Evolutionary conservation across 2,888 invertebrate species (phyloP), one percentile per base, ranked within the genome.

Genomic region (Unio pictorum): DNA sequence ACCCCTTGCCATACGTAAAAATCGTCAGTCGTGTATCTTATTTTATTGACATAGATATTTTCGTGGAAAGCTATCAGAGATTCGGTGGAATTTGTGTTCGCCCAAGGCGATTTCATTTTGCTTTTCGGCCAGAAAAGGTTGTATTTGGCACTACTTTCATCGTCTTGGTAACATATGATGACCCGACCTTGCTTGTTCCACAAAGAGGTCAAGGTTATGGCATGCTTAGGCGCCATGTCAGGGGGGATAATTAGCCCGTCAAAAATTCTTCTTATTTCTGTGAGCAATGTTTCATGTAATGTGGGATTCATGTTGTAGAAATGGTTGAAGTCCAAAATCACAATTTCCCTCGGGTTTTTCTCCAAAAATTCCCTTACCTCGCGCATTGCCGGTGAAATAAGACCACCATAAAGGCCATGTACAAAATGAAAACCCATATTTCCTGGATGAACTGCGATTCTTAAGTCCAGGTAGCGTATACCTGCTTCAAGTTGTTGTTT

Each of bases 301-400:
- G 89, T 86, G 0, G 91, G 89, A 5, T 91, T 91, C 88, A 96
- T 93, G 0, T 92, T 92, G 86, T 95, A 95, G 89, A 96, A 95
- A 90, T 95, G 95, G 89, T 95, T 95, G 86, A 94, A 94, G 87
- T 96, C 96, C 64, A 96, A 89, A 55, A 96, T 92, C 0, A 96
- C 92, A 17, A 95, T 82, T 91, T 96, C 96, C 76, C 92, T 91
- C 0, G 93, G 93, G 90, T 96, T 95, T 1, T 90, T 86, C n/a
- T 93, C 91, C 28, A 96, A 90, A 91, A 95, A 96, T 6, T 91
- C 87, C 26, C 92, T 92, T 0, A 96, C 91, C 84, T 94, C 92
- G 28, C 90, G 84, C 26, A 96, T 90, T 0, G 94, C 92, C 57
- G 91, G 89, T 1, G 91, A 91, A 60, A 95, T 92, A 82, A 93